phyloP scores from a whole-genome alignment of 2,888 invertebrate species.

The Brachyopa scutellaris region DNA sequence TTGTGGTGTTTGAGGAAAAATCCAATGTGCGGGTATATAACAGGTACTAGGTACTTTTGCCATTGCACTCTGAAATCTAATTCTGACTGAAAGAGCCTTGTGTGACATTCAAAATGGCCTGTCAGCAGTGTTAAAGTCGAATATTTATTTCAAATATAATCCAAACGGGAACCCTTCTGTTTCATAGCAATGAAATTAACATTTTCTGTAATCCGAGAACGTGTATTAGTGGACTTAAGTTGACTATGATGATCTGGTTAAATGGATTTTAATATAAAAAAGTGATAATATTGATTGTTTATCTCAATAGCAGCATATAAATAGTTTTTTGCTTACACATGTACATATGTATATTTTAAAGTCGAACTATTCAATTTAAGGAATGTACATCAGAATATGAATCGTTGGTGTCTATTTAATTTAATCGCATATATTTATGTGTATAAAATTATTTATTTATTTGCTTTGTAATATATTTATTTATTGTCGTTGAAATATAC shows the following conservation, averaged over 20 bases:
- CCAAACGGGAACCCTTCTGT: slow-evolving; percentile 51
- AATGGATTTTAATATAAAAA: slow-evolving; percentile 20
- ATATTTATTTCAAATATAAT: slow-evolving; percentile 51
- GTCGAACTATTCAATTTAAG: slow-evolving; percentile 44
- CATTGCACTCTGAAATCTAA: slow-evolving; percentile 13
- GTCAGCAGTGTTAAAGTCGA: slow-evolving; percentile 40
- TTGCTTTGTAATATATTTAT: no score
- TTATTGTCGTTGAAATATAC: no score
- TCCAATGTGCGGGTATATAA: slow-evolving; percentile 11
- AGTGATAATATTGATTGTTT: slow-evolving; percentile 41
- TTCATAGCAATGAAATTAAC: slow-evolving; percentile 56
- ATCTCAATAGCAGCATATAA: slow-evolving; percentile 17
- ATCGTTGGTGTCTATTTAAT: neutral
- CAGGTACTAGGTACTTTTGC: neutral
- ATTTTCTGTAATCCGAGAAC: slow-evolving; percentile 52
- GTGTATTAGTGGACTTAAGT: slow-evolving; percentile 32
- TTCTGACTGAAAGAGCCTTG: slow-evolving; percentile 2
- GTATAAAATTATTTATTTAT: no score
- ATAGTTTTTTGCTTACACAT: slow-evolving; percentile 3
- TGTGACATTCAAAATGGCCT: slow-evolving; percentile 44
- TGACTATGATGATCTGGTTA: slow-evolving; percentile 50
- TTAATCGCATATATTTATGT: slow-evolving; percentile 2
- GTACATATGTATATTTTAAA: slow-evolving; percentile 13
- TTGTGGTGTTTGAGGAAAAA: slow-evolving; percentile 45
- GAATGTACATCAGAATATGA: neutral